These are phyloP conservation scores for Pagetopsis macropterus DNA, from an alignment of 2,797 vertebrate genomes.

Conservation along the genomic window DNA sequence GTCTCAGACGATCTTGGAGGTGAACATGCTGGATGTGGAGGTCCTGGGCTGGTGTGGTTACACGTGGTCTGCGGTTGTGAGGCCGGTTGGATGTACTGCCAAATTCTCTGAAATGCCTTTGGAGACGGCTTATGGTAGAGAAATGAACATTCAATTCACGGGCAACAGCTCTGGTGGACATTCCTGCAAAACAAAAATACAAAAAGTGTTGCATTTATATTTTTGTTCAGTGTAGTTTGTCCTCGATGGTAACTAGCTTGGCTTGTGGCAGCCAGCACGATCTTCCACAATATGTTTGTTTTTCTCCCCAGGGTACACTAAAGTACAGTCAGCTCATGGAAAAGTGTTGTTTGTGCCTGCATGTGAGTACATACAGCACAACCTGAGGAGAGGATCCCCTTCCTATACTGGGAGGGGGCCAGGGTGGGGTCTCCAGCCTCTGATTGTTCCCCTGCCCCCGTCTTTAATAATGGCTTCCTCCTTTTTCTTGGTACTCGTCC, in stretches of 20 bases:
- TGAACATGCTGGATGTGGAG: no score
- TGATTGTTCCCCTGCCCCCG: constrained; percentile 62
- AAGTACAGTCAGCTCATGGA: constrained; percentile 26
- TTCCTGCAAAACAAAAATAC: no score
- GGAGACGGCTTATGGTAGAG: no score
- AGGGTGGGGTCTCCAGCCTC: constrained; percentile 52
- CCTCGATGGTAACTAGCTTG: constrained; percentile 38
- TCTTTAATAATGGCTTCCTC: constrained; percentile 65
- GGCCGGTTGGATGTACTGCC: no score
- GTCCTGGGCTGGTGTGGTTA: no score
- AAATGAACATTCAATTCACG: no score
- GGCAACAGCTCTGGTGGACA: no score
- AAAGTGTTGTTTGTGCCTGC: constrained; percentile 39
- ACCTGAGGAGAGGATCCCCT: constrained; percentile 30
- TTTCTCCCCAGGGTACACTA: constrained; percentile 11
- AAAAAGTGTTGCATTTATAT: no score
- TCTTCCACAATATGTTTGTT: constrained; percentile 53
- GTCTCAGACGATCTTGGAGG: no score
- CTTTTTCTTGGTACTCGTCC: constrained; percentile 36
- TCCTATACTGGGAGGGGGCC: constrained; percentile 29
- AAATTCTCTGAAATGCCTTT: no score
- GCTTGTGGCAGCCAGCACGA: constrained; percentile 24
- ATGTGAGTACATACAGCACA: background rate
- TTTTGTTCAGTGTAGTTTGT: background rate
- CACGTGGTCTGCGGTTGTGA: no score